Percentiles rank a stretch among this genome's conserved stretches.
These are phyloP conservation scores for Lytechinus pictus DNA, from an alignment of 35 echinoderm and acorn worm species.

Conservation along the genomic window DNA sequence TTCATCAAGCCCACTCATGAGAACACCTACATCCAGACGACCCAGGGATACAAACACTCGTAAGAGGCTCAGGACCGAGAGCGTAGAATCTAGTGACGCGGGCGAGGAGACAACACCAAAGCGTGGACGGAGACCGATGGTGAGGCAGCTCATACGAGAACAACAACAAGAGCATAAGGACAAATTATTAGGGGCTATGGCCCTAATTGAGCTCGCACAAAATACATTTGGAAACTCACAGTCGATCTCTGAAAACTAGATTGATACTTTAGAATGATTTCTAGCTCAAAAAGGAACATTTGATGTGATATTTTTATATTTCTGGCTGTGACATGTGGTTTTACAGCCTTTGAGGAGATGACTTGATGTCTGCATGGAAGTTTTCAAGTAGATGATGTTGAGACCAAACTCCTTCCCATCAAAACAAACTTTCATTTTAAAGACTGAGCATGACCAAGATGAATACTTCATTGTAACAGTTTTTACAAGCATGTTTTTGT, in stretches of 20 bases:
- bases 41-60: neutral
- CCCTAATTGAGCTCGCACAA: constrained; percentile 88
- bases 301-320: neutral
- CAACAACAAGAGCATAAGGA: constrained; percentile 82
- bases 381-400: neutral
- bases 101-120: constrained; percentile 64
- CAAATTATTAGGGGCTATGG: constrained; percentile 89
- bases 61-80: constrained; percentile 31
- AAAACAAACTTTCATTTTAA: too few species aligned
- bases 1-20: neutral
- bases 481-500: too few species aligned
- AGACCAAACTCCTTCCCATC: too few species aligned
- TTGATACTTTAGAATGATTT: neutral
- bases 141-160: constrained; percentile 50
- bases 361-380: neutral
- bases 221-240: constrained; percentile 1
- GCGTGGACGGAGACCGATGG: constrained; percentile 58
- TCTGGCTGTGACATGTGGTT: neutral
- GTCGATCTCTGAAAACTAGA: neutral
- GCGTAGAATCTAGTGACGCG: neutral
- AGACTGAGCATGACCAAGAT: too few species aligned
- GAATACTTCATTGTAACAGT: too few species aligned
- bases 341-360: neutral
- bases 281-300: neutral
- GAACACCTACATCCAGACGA: constrained; percentile 37